Evolutionary conservation across 1,140 invertebrate genomes (phyloP).

Genomic region (Ceratosolen solmsi): DNA sequence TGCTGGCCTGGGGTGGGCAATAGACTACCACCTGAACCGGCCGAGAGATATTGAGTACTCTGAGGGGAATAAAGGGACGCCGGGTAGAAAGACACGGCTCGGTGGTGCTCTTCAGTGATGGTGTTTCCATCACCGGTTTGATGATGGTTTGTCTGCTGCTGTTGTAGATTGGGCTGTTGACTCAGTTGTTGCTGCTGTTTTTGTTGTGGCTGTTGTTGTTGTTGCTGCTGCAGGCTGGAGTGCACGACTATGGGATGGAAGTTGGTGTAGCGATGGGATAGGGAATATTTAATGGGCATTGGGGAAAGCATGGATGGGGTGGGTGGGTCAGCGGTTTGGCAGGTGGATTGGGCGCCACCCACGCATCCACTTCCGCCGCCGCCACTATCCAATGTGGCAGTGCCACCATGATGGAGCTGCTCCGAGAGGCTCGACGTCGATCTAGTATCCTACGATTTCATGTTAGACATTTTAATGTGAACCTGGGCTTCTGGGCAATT

Average conservation of each 20-base stretch:
- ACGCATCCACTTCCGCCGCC: slow-evolving; percentile 35
- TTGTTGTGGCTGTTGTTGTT: neutral
- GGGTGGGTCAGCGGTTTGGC: slow-evolving; percentile 51
- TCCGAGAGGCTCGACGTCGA: slow-evolving; percentile 70
- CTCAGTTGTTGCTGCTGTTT: neutral
- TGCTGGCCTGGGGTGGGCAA: slow-evolving; percentile 63
- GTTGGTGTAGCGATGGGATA: slow-evolving; percentile 64
- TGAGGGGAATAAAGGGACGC: slow-evolving; percentile 65
- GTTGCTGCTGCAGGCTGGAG: slow-evolving; percentile 1
- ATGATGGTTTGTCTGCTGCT: neutral
- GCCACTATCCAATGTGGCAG: slow-evolving; percentile 35
- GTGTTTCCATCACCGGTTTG: neutral
- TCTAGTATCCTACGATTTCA: slow-evolving; percentile 67
- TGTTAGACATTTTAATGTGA: slow-evolving; percentile 44
- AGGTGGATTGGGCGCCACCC: slow-evolving; percentile 54
- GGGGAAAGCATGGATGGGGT: slow-evolving; percentile 61
- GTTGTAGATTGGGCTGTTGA: neutral
- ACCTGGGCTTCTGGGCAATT: neutral
- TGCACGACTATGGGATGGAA: slow-evolving; percentile 60
- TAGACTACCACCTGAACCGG: slow-evolving; percentile 59
- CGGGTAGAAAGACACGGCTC: slow-evolving; percentile 63
- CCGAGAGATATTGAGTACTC: slow-evolving; percentile 46
- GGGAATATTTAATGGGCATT: slow-evolving; percentile 68
- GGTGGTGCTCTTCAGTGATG: slow-evolving; percentile 57
- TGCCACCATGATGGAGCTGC: slow-evolving; percentile 51